A percentile compares a stretch with the other conserved stretches of the same genome.
These are phyloP conservation scores for Periophthalmodon schlosseri DNA, from an alignment of 2,113 vertebrate genomes.

Conservation along the genomic window DNA sequence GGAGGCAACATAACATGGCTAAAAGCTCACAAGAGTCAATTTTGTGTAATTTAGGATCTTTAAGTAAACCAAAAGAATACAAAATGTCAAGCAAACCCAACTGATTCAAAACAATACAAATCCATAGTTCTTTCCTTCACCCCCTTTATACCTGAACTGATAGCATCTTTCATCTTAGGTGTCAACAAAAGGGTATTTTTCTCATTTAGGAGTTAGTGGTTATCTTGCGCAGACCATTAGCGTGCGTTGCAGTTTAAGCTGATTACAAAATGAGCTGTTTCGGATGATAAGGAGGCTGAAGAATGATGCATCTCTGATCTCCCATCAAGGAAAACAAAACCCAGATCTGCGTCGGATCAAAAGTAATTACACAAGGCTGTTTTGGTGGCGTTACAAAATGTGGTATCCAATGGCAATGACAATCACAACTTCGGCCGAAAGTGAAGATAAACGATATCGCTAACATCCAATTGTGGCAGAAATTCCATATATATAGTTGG, in stretches of 20 bases:
- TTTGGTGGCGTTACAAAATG: slow-evolving; percentile 11
- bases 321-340: slow-evolving; percentile 36
- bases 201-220: slow-evolving; percentile 22
- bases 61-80: slow-evolving; percentile 22
- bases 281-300: slow-evolving; percentile 31
- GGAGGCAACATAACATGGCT: too few species aligned
- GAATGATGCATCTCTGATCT: slow-evolving; percentile 18
- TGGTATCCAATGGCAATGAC: neutral
- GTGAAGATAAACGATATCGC: neutral
- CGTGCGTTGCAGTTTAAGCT: slow-evolving; percentile 43
- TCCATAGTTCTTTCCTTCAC: slow-evolving; percentile 1
- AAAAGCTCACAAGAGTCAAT: too few species aligned
- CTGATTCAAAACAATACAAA: slow-evolving; percentile 28
- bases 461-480: neutral
- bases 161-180: slow-evolving; percentile 18
- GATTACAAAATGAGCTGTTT: slow-evolving; percentile 23
- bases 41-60: neutral
- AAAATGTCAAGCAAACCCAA: neutral
- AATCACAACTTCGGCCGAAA: neutral
- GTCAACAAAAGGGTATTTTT: slow-evolving; percentile 31
- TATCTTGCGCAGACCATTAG: slow-evolving; percentile 33
- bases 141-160: slow-evolving; percentile 16
- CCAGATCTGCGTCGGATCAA: slow-evolving; percentile 7
- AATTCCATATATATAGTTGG: neutral
- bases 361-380: slow-evolving; percentile 40